Evolutionary conservation across 2,113 vertebrate genomes (phyloP).

Genomic region (Actenoides hombroni): DNA sequence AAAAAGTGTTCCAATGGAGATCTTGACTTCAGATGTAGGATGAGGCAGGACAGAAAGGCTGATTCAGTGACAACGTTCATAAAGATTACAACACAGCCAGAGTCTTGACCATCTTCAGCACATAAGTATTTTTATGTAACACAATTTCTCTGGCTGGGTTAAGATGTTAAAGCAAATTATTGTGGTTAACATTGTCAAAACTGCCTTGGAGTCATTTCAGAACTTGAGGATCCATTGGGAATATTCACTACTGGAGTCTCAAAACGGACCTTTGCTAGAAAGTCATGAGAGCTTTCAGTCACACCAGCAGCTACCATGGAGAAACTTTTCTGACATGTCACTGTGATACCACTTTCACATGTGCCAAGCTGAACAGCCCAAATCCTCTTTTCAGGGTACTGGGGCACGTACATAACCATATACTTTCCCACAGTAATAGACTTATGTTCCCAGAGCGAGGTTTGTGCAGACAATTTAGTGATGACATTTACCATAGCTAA

Average conservation of each 20-base stretch:
- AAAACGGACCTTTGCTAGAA: not conserved
- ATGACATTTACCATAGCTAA: not conserved
- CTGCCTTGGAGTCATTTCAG: not conserved
- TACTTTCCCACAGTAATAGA: not conserved
- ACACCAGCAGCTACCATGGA: not conserved
- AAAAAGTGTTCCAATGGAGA: not conserved
- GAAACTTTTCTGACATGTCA: not conserved
- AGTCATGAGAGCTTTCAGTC: not conserved
- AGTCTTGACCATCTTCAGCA: not conserved
- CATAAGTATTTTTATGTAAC: not conserved
- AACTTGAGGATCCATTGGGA: not conserved
- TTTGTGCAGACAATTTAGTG: not conserved
- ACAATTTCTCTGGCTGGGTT: not conserved
- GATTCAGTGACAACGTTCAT: not conserved
- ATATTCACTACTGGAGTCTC: not conserved
- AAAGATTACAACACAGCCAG: not conserved
- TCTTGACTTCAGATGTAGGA: not conserved
- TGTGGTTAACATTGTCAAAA: not conserved
- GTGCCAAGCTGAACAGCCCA: not conserved
- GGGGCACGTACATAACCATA: not conserved
- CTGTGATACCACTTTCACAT: not conserved
- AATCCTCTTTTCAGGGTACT: not conserved
- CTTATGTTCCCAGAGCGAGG: not conserved
- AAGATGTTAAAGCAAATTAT: not conserved
- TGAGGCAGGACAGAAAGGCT: not conserved